phyloP scores from a whole-genome alignment of 2,888 invertebrate genomes.

The Melolontha melolontha region DNA sequence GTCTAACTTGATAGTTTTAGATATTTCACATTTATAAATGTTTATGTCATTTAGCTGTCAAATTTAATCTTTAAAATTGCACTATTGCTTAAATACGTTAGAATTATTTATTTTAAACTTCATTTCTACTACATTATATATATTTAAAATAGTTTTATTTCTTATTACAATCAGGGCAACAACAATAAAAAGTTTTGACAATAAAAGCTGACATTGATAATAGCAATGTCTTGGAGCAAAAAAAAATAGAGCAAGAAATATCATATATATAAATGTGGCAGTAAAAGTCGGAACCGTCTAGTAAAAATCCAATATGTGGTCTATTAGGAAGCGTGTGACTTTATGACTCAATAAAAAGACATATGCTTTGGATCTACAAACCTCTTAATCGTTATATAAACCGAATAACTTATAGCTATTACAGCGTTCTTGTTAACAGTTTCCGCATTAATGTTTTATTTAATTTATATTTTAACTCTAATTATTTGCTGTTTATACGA shows the following conservation, averaged over 20 bases:
- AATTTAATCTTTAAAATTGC: no score
- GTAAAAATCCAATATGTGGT: conserved; percentile 43
- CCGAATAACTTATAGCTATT: conserved; percentile 18
- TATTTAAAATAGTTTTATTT: no score
- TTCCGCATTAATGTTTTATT: conserved; percentile 10
- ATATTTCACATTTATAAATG: no score
- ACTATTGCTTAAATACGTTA: no score
- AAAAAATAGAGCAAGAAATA: conserved; percentile 5
- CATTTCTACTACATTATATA: no score
- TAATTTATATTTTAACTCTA: not conserved
- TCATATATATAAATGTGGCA: conserved; percentile 37
- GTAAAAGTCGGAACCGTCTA: conserved; percentile 39
- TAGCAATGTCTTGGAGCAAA: conserved; percentile 19
- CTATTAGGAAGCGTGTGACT: conserved; percentile 38
- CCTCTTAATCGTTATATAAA: conserved; percentile 41
- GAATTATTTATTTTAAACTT: no score
- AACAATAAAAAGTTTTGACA: conserved; percentile 8
- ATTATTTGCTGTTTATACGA: not conserved
- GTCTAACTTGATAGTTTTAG: no score
- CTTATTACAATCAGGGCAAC: no score
- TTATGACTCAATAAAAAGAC: conserved; percentile 46
- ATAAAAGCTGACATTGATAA: conserved; percentile 39
- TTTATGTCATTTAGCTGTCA: no score
- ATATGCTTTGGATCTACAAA: conserved; percentile 27
- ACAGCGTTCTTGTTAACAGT: conserved; percentile 28